Evolutionary conservation across 1,140 invertebrate species (phyloP).

Genomic region (Agrilus planipennis): DNA sequence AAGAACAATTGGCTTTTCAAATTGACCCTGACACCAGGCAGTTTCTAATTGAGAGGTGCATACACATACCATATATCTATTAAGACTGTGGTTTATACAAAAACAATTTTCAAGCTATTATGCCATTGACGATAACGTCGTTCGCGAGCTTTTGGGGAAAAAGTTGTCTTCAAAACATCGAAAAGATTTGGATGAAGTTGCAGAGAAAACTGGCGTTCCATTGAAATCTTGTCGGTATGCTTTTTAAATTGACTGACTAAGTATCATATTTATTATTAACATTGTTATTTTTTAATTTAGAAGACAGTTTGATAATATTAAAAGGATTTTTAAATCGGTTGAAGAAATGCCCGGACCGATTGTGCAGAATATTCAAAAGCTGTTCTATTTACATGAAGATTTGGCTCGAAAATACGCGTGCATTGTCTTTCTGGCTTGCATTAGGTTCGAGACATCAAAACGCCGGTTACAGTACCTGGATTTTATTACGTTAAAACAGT

Average conservation of each 20-base stretch:
- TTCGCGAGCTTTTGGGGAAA: slow-evolving; percentile 81
- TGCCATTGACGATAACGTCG: slow-evolving; percentile 79
- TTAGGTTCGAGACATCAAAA: slow-evolving; percentile 88
- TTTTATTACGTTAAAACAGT: slow-evolving; percentile 79
- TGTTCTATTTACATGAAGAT: slow-evolving; percentile 72
- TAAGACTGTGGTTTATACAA: too few relatives aligned
- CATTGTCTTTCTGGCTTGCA: slow-evolving; percentile 83
- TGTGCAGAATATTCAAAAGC: slow-evolving; percentile 72
- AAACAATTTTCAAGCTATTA: too few relatives aligned
- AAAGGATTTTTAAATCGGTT: slow-evolving; percentile 84
- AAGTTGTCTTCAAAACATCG: slow-evolving; percentile 83
- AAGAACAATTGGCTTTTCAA: slow-evolving; percentile 83
- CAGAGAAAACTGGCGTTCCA: slow-evolving; percentile 67
- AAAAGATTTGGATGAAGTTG: slow-evolving; percentile 90
- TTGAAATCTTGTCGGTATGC: slow-evolving; percentile 66
- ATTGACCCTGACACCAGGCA: slow-evolving; percentile 75
- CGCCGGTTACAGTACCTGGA: slow-evolving; percentile 78
- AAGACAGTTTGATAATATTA: slow-evolving; percentile 90
- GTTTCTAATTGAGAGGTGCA: slow-evolving; percentile 88
- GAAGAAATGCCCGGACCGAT: slow-evolving; percentile 84
- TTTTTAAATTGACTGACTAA: neutral
- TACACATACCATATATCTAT: too few relatives aligned
- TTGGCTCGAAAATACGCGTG: slow-evolving; percentile 85
- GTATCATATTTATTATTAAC: too few relatives aligned
- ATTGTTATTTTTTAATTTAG: too few relatives aligned